These are phyloP conservation scores for Bombyx mori DNA, from an alignment of 1,140 invertebrate genomes.

Conservation along the genomic window DNA sequence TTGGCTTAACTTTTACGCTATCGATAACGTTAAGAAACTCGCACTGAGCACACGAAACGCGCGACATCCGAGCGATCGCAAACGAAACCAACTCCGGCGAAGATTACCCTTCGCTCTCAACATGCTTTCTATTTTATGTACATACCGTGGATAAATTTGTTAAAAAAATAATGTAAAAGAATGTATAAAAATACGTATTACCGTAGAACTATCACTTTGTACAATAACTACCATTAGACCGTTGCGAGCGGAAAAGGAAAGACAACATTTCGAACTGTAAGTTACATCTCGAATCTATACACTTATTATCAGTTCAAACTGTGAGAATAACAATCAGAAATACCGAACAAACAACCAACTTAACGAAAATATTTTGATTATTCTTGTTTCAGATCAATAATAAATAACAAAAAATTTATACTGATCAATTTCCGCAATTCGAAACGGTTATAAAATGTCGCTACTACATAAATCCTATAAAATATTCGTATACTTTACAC, in stretches of 20 bases:
- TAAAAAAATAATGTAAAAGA: constrained; percentile 65
- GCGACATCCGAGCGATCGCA: constrained; percentile 33
- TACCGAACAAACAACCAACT: too few species aligned
- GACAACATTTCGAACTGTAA: not conserved
- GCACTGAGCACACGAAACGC: constrained; percentile 21
- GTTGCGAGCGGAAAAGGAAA: constrained; percentile 49
- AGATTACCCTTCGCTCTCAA: constrained; percentile 31
- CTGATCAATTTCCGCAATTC: too few species aligned
- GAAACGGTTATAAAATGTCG: not conserved
- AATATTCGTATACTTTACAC: constrained; percentile 57
- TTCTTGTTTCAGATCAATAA: not conserved
- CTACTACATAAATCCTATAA: constrained; percentile 12
- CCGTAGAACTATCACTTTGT: constrained; percentile 70
- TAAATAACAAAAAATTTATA: not conserved
- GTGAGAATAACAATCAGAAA: constrained; percentile 8
- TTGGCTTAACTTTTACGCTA: too few species aligned
- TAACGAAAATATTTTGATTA: too few species aligned
- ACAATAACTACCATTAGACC: constrained; percentile 55
- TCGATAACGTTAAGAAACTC: too few species aligned
- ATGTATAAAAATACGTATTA: constrained; percentile 69
- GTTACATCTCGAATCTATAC: too few species aligned
- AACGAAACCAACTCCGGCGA: constrained; percentile 43
- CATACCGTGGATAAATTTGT: constrained; percentile 57
- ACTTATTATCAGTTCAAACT: constrained; percentile 12
- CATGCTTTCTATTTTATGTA: constrained; percentile 50